Evolutionary conservation across 2,113 vertebrate species (phyloP).

Genomic region (Anser cygnoides): DNA sequence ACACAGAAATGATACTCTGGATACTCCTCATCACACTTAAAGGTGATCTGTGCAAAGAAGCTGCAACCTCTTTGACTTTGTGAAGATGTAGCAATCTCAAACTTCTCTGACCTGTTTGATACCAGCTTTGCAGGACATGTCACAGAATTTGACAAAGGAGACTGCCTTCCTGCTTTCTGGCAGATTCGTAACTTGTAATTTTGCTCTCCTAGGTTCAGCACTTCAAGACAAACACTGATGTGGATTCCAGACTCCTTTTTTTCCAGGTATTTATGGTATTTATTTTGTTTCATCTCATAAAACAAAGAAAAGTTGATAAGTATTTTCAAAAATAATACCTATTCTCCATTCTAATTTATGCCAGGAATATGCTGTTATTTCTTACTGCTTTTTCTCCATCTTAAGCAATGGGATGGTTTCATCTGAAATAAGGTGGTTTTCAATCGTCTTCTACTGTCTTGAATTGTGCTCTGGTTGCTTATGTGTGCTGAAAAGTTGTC

Average conservation of each 20-base stretch:
- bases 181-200: constrained; percentile 21
- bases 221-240: constrained; percentile 96
- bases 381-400: neutral
- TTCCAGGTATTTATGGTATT: constrained; percentile 86
- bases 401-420: neutral
- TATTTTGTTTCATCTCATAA: neutral
- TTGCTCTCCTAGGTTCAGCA: constrained; percentile 89
- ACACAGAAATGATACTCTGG: neutral
- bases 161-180: neutral
- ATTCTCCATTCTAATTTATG: neutral
- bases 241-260: constrained; percentile 99
- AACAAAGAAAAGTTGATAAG: neutral
- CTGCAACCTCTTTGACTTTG: neutral
- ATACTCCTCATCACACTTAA: neutral
- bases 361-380: neutral
- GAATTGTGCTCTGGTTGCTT: neutral
- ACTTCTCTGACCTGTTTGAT: neutral
- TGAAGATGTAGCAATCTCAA: neutral
- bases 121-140: neutral
- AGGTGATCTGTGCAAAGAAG: neutral
- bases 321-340: neutral
- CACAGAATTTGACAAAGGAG: neutral
- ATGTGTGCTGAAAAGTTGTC: neutral
- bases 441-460: neutral
- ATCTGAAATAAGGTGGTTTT: neutral